phyloP scores from a whole-genome alignment of 53 echinoderm and acorn worm genomes.

The Arbacia lixula region DNA sequence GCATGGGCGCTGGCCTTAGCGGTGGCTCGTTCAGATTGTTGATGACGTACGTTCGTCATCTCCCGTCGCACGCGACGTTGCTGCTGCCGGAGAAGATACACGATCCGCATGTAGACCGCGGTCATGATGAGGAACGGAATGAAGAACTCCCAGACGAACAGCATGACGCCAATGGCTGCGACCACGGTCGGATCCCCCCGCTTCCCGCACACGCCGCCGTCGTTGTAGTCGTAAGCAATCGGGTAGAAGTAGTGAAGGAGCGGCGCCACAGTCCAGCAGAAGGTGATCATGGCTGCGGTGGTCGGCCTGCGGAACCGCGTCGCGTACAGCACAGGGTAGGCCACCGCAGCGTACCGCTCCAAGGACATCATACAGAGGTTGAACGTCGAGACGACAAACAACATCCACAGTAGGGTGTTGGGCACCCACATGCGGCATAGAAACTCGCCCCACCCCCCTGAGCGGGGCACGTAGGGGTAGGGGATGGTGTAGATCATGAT shows the following conservation, averaged over 20 bases:
- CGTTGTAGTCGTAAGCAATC: slow-evolving; percentile 58
- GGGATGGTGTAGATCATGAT: too few species aligned
- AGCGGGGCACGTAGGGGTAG: too few species aligned
- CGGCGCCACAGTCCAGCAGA: slow-evolving; percentile 64
- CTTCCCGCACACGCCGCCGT: slow-evolving; percentile 40
- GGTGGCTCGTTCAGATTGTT: not conserved
- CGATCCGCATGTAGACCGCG: slow-evolving; percentile 64
- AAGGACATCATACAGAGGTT: too few species aligned
- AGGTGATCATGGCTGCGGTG: slow-evolving; percentile 35
- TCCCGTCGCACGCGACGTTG: slow-evolving; percentile 53
- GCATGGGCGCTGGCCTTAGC: not conserved
- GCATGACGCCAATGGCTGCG: slow-evolving; percentile 54
- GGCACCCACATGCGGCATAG: too few species aligned
- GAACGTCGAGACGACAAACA: too few species aligned
- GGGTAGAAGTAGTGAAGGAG: slow-evolving; percentile 67
- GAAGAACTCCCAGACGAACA: slow-evolving; percentile 74
- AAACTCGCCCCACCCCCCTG: too few species aligned
- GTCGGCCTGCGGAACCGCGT: not conserved
- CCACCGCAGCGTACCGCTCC: too few species aligned
- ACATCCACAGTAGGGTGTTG: too few species aligned
- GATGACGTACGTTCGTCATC: not conserved
- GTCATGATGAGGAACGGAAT: slow-evolving; percentile 73
- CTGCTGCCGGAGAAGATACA: slow-evolving; percentile 57
- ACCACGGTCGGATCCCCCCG: slow-evolving; percentile 33
- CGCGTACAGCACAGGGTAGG: too few species aligned